Base-by-base conservation (phyloP, 2,888 invertebrate genomes). In the Drosophila nigricruria region DNA sequence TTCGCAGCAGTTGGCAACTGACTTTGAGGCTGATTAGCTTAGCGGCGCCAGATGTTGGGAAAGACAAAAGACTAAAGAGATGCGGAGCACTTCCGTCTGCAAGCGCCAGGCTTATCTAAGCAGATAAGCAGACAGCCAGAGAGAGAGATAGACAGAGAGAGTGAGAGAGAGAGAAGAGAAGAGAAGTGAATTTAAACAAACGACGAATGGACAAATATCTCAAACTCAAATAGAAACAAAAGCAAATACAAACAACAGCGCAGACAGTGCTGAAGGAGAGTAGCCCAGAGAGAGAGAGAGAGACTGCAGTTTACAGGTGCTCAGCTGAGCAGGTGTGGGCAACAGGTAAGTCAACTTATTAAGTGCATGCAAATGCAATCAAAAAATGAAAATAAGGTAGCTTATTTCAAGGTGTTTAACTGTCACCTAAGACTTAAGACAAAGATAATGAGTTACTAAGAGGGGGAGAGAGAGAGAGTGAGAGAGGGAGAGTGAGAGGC, bases 341-440 rank as follows among this genome's bases (percentile, higher is more conserved):
- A 36, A 23, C 60, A 23, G 52, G 54, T 32, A 23, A 34, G 45
- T 16, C n/a, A n/a, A 25, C 50, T 42, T 25, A 67, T 58, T 67
- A 72, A 72, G 76, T 72, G 64, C 71, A 77, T 71, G 76, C 70
- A 79, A 79, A 78, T 78, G 79, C 74, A 79, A 79, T 74, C 79
- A 79, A 69, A 66, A 71, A 47, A 49, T 62, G 61, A 72, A 82
- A 89, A 89, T 87, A 83, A 77, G 88, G 90, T 88, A 90, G 90
- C 90, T 74, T 77, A 75, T 82, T 88, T 77, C 27, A 74, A 90
- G 90, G 90, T 90, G 90, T 90, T 86, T 86, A 79, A 79, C 90
- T 89, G 90, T 90, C 90, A 90, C 88, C 88, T 90, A 87, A 85
- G 85, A 85, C 85, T 87, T 87, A 85, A 52, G 78, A 78, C 80